Base-by-base conservation (phyloP, 2,888 invertebrate genomes). In the Physocephala rufipes region DNA sequence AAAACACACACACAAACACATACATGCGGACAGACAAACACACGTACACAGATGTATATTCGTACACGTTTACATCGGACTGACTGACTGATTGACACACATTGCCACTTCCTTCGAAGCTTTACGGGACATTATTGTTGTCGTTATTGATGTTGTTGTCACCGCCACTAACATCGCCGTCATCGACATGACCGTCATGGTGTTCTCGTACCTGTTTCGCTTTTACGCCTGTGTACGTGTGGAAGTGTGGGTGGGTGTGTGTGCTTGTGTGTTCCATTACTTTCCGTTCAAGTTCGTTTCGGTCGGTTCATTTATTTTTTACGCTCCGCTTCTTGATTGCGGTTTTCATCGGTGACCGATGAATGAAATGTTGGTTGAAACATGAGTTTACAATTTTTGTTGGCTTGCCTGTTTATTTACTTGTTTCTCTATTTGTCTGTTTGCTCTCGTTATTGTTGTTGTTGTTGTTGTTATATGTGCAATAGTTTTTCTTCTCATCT, bases 401-500 rank as follows among this genome's bases (percentile, higher is more conserved):
- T n/a, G n/a, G n/a, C n/a, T n/a, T n/a, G n/a, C n/a, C n/a, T n/a
- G n/a, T n/a, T n/a, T n/a, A n/a, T n/a, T n/a, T n/a, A n/a, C n/a
- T n/a, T n/a, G n/a, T n/a, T n/a, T n/a, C n/a, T n/a, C n/a, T n/a
- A n/a, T n/a, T n/a, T n/a, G n/a, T n/a, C 51, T 51, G 47, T 30
- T 67, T 2, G 26, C 36, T 43, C 15, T 47, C 30, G 43, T 28
- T 62, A 24, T 53, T 71, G 61, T 49, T 67, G 61, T 43, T 64
- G 47, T 59, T 59, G 45, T 63, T 71, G 36, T 68, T 72, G 64
- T 66, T 28, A 61, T 61, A 62, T 68, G n/a, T 9, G 36, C 4
- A 9, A 9, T 36, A 36, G 36, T 9, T 36, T 36, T 36, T n/a
- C n/a, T 36, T 36, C 36, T 36, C 36, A 9, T 9, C 9, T 36